Conservation (phyloP, 2,113 vertebrate species). For the Megaptera novaeangliae region DNA sequence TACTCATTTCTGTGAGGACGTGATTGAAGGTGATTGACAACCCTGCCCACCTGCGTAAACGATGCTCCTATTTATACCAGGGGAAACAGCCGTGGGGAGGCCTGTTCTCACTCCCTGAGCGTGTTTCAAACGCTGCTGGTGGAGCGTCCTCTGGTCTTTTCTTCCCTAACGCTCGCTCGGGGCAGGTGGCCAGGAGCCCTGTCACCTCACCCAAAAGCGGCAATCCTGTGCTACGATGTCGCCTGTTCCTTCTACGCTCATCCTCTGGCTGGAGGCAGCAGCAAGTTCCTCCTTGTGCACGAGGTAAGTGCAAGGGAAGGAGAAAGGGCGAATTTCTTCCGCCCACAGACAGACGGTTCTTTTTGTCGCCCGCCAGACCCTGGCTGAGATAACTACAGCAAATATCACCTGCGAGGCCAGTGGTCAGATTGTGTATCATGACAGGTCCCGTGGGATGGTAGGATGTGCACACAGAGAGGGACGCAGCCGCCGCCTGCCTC, state of each 20-base stretch:
- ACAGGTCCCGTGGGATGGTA: background rate
- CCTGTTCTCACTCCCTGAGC: fast-evolving
- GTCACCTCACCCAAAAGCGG: background rate
- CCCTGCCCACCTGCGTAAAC: background rate
- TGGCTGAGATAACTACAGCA: background rate
- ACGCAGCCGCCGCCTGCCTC: background rate
- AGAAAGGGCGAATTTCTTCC: background rate
- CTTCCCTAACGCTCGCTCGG: background rate
- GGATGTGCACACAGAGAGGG: background rate
- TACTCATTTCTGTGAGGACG: background rate
- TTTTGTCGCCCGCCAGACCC: background rate
- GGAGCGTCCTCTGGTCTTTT: background rate
- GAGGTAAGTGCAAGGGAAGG: background rate
- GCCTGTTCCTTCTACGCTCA: background rate
- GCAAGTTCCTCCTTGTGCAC: background rate
- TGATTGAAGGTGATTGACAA: background rate
- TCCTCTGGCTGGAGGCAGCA: no score
- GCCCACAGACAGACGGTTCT: background rate
- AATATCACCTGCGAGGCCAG: background rate
- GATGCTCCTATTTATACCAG: no score
- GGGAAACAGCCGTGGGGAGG: fast-evolving
- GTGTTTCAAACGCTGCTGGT: fast-evolving
- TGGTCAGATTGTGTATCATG: background rate
- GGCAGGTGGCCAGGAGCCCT: background rate
- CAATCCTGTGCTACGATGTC: background rate